These are phyloP conservation scores for Chromobotia macracanthus DNA, from an alignment of 2,797 vertebrate genomes.

Conservation along the genomic window DNA sequence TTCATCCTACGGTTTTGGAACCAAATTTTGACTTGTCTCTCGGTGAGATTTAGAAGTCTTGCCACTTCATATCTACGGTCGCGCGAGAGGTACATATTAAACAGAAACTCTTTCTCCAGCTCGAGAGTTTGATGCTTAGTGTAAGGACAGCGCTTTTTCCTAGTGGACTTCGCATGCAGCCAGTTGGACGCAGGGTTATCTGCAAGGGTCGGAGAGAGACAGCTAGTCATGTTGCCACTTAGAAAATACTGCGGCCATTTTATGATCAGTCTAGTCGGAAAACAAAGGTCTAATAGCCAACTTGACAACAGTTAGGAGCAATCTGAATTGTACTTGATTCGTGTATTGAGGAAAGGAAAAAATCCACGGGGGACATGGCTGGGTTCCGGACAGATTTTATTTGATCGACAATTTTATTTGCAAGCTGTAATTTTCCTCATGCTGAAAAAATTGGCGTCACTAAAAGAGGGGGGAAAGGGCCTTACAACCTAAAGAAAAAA, in stretches of 20 bases:
- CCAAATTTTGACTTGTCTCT: constrained; percentile 99
- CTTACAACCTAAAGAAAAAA: not conserved
- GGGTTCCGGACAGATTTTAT: not conserved
- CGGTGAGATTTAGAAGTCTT: constrained; percentile 91
- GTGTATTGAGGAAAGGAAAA: not conserved
- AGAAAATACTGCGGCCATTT: constrained; percentile 59
- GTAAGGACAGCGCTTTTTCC: constrained; percentile 78
- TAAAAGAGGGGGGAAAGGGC: constrained; percentile 14
- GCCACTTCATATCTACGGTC: constrained; percentile 97
- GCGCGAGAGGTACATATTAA: constrained; percentile 99
- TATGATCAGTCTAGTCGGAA: constrained; percentile 43
- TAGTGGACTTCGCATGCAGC: constrained; percentile 94
- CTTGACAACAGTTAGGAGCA: constrained; percentile 2
- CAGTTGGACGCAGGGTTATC: constrained; percentile 95
- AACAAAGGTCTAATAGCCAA: constrained; percentile 36
- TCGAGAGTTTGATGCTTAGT: constrained; percentile 12
- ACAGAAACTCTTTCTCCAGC: constrained; percentile 75
- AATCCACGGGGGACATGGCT: not conserved
- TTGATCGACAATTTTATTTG: not conserved
- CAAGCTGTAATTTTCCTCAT: not conserved
- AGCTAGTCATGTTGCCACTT: constrained; percentile 58
- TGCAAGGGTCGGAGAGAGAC: constrained; percentile 70
- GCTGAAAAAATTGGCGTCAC: not conserved
- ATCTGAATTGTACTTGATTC: not conserved
- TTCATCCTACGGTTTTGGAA: constrained; percentile 99